These are phyloP conservation scores for Scelioninae gen. 1 DNA, from an alignment of 2,888 invertebrate species.

Conservation along the genomic window DNA sequence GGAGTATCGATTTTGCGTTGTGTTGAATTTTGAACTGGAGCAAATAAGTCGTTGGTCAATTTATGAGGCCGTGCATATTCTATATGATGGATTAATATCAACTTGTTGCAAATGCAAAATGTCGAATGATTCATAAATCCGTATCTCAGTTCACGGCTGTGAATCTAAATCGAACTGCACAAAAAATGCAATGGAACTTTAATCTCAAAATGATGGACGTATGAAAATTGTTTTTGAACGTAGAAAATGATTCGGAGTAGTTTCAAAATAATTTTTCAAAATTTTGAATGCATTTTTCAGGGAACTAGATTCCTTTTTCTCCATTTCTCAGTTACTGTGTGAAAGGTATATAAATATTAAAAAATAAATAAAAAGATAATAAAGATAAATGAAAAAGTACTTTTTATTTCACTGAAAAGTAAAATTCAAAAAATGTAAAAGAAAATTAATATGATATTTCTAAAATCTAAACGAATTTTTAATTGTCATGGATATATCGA, in stretches of 20 bases:
- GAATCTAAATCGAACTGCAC: conserved; percentile 78
- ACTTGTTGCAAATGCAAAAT: conserved; percentile 59
- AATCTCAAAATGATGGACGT: background rate
- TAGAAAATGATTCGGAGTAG: too few relatives aligned
- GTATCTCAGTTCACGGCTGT: conserved; percentile 73
- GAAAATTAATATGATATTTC: too few relatives aligned
- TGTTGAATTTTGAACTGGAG: conserved; percentile 37
- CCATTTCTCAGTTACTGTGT: too few relatives aligned
- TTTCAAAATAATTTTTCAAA: background rate
- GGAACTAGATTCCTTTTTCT: too few relatives aligned
- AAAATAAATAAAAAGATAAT: too few relatives aligned
- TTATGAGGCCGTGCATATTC: conserved; percentile 28
- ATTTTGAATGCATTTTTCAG: background rate
- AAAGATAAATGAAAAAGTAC: too few relatives aligned
- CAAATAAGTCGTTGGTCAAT: conserved; percentile 28
- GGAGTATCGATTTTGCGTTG: conserved; percentile 24
- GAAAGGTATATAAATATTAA: too few relatives aligned
- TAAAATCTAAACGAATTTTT: conserved; percentile 15
- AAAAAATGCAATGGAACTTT: conserved; percentile 46
- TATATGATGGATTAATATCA: conserved; percentile 37
- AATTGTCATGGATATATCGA: conserved; percentile 24
- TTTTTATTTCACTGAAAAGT: too few relatives aligned
- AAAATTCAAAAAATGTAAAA: too few relatives aligned
- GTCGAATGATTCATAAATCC: conserved; percentile 74
- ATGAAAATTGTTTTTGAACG: too few relatives aligned